phyloP scores from a whole-genome alignment of 2,888 invertebrate genomes.

The Spisula solida region DNA sequence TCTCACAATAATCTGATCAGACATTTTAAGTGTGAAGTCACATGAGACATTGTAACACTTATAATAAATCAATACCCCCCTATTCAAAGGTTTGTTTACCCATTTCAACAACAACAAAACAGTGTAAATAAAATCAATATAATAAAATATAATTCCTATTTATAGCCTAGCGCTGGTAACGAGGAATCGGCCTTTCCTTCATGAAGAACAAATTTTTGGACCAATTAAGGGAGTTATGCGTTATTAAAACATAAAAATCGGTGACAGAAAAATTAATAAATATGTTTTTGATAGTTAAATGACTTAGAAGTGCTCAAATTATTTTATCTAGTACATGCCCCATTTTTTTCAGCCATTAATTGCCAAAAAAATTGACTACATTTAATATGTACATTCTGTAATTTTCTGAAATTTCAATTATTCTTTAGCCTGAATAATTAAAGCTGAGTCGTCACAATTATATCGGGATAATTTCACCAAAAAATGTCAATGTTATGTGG shows the following conservation, averaged over 20 bases:
- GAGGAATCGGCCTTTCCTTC: no score
- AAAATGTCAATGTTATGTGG: conserved; percentile 12
- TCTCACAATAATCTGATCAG: neutral
- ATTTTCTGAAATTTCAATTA: neutral
- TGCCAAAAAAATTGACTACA: neutral
- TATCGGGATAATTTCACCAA: neutral
- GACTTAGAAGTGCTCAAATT: no score
- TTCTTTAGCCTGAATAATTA: neutral
- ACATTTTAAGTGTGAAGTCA: neutral
- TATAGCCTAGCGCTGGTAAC: neutral
- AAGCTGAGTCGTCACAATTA: neutral
- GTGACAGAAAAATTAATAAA: neutral
- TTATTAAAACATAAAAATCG: neutral
- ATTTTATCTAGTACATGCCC: no score
- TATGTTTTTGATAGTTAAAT: no score
- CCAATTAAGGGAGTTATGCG: no score
- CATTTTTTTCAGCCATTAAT: no score
- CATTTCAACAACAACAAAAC: neutral
- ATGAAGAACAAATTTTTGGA: no score
- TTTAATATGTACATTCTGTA: neutral
- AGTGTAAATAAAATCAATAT: neutral
- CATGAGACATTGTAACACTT: neutral
- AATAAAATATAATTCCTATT: neutral
- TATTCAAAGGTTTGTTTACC: neutral
- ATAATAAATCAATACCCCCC: neutral